Base-by-base conservation (phyloP, 2,113 vertebrate species). In the Macroglossus sobrinus region DNA sequence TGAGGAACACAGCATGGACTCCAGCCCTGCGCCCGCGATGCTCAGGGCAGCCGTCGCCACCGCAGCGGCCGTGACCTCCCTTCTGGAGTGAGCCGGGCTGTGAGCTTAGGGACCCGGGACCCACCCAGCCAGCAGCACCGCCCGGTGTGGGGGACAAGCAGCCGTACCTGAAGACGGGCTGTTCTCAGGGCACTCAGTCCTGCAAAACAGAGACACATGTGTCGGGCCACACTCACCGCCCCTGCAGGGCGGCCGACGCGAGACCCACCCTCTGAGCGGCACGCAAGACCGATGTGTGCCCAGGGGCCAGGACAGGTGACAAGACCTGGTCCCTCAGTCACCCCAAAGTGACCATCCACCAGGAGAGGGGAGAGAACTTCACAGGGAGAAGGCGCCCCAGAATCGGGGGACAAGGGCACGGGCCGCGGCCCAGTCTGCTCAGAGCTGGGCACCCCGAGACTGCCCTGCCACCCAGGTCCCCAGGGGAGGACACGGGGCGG, bases 391-490 rank as follows among this genome's bases (percentile, higher is more conserved):
- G 35, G n/a, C 26, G 15, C 78, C 50, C 33, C 14, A n/a, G 78
- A n/a, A 5, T 2, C 1, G 4, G 35, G 15, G 4, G 55, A 24
- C 11, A 35, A 55, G n/a, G 50, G 5, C 18, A 19, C 13, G 26
- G 55, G 35, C 24, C 38, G 9, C 50, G 33, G 66, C 5, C 82
- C 3, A 4, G 47, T 16, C 35, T 38, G 18, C 84, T 38, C 38
- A 40, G n/a, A n/a, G n/a, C n/a, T n/a, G n/a, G n/a, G n/a, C n/a
- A n/a, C n/a, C n/a, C n/a, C n/a, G n/a, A n/a, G n/a, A n/a, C n/a
- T n/a, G n/a, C n/a, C n/a, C n/a, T n/a, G n/a, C n/a, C n/a, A n/a
- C n/a, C n/a, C n/a, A n/a, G n/a, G n/a, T n/a, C n/a, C n/a, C n/a
- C n/a, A n/a, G n/a, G n/a, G n/a, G n/a, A n/a, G n/a, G n/a, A n/a